phyloP scores from a whole-genome alignment of 2,113 vertebrate genomes.

The Eupsittula cactorum region DNA sequence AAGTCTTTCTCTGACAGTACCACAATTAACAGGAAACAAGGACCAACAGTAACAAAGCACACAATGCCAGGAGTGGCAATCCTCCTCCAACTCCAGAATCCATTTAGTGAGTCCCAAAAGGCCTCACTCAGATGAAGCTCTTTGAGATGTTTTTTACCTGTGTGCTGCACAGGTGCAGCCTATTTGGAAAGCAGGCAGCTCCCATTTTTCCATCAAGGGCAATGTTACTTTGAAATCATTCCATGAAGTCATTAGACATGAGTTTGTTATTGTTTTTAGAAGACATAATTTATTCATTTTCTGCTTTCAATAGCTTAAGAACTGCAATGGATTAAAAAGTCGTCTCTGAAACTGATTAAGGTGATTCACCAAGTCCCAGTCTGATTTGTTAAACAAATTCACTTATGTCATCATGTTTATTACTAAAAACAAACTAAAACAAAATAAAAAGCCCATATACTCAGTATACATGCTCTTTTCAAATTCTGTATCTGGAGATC shows the following conservation, averaged over 20 bases:
- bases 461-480: neutral
- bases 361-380: neutral
- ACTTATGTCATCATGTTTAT: neutral
- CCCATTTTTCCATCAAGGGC: conserved; percentile 36
- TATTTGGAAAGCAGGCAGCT: conserved; percentile 31
- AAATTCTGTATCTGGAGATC: neutral
- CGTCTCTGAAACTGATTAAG: conserved; percentile 20
- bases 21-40: conserved; percentile 28
- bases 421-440: neutral
- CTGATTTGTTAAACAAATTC: conserved; percentile 33
- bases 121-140: neutral
- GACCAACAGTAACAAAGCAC: neutral
- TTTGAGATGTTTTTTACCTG: conserved; percentile 41
- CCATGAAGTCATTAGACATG: conserved; percentile 48
- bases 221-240: conserved; percentile 54
- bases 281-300: conserved; percentile 9
- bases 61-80: neutral
- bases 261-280: conserved; percentile 49
- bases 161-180: conserved; percentile 54
- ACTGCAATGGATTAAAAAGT: conserved; percentile 39
- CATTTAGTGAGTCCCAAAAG: neutral
- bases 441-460: neutral
- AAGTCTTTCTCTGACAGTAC: neutral
- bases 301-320: conserved; percentile 21
- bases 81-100: conserved; percentile 28